Base-by-base conservation (phyloP, 30 jellyfish, hydroid and myxozoan genomes). In the Sanderia malayensis region DNA sequence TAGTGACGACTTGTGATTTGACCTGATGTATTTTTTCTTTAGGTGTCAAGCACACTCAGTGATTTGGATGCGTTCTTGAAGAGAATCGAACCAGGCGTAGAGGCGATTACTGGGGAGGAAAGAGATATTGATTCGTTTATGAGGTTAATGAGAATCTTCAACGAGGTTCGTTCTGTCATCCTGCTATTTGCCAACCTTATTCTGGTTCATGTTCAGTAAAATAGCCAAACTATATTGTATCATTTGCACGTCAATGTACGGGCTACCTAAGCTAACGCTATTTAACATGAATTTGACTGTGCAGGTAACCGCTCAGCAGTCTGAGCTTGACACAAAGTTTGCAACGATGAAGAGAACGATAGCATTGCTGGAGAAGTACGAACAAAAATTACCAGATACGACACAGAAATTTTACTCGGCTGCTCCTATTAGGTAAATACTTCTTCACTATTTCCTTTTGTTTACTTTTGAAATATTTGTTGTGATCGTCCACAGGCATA, bases 81-180 rank as follows among this genome's bases (percentile, higher is more conserved):
- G 70, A 70, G 95, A 26, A 76, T 76, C 1, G 95, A 76, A 53
- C 95, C 95, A 0, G 89, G 82, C 0, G 85, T 85, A 1, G 95
- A 85, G 57, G 95, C 90, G 27, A 85, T 85, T 59, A 74, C 95
- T 49, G 95, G 95, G 21, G 86, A 85, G 30, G 95, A 85, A 69
- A 34, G 86, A 53, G 95, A 85, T 59, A 68, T 85, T 6, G 30
- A 34, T 19, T 85, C 95, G 2, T 74, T 85, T 70, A 85, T 85
- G 95, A 66, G 84, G 26, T 75, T 85, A 10, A 85, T 85, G 95
- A 57, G 89, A 30, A 85, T 85, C 1, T 85, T 85, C 69, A 85
- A 85, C 33, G 90, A 85, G 91, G 95, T 85, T 31, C 2, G n/a
- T n/a, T n/a, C n/a, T n/a, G n/a, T n/a, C n/a, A n/a, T n/a, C n/a